Base-by-base conservation (phyloP, 2,888 invertebrate genomes). In the Clostera curtula region DNA sequence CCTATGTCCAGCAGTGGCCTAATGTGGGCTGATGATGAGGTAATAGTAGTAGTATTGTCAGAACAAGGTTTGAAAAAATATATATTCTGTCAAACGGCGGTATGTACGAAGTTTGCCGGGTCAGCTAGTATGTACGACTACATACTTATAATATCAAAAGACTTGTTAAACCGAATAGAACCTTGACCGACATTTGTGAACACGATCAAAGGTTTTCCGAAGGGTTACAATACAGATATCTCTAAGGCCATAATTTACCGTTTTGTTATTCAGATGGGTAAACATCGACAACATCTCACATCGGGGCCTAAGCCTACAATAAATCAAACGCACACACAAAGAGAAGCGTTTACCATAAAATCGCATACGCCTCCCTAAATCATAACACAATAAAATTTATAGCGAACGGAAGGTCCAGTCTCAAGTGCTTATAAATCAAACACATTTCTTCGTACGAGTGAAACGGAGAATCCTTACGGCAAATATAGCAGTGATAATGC, bases 371-470 rank as follows among this genome's bases (percentile, higher is more conserved):
- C 69, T 60, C 60, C 74, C 73, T 80, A 82, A 80, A 80, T 80
- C 80, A 80, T 79, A 80, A 72, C 75, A 74, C 77, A 82, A 79
- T 80, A 79, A 74, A 80, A 82, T 82, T 79, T 82, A 82, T 80
- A 72, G 80, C 76, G 45, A 63, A 52, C 75, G 77, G 75, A 80
- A 77, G 77, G 79, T 82, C 79, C 79, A 74, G 77, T 74, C 76
- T 77, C 72, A 70, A 80, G 79, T 75, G 73, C 75, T 75, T 68
- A 79, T 80, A 82, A 79, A 79, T 79, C 80, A 79, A 75, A 77
- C 68, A 72, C 71, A 73, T 71, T 79, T 75, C 77, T 79, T 77
- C 70, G 69, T 71, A 70, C 64, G 74, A 76, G 72, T 70, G 58
- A 58, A 65, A 65, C 64, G 67, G 68, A 62, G 75, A 76, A 76